A percentile compares a stretch with the other conserved stretches of the same genome.
Conservation (phyloP, 2,113 vertebrate species). For the Tupaia chinensis region DNA sequence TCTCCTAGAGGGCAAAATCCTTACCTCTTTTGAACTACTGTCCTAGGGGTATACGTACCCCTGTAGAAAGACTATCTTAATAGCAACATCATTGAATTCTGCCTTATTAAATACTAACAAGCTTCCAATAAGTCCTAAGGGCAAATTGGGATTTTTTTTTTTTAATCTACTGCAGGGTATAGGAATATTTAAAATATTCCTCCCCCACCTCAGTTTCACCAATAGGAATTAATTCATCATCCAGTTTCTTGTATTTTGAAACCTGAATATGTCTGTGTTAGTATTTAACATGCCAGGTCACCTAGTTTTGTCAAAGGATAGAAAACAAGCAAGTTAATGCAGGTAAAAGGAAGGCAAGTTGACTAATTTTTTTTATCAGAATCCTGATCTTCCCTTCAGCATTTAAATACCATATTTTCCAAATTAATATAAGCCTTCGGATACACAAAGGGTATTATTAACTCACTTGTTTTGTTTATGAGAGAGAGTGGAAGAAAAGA, state of each 20-base stretch:
- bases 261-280: not conserved
- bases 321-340: not conserved
- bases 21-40: not conserved
- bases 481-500: too few relatives aligned
- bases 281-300: not conserved
- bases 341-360: not conserved
- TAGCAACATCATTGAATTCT: not conserved
- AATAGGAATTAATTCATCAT: conserved; percentile 4
- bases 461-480: not conserved
- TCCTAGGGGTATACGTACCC: not conserved
- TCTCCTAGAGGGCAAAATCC: not conserved
- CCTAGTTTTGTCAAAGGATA: not conserved
- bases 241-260: not conserved
- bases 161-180: too few relatives aligned
- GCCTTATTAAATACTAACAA: not conserved
- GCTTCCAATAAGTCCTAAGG: not conserved
- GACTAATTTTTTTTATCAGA: not conserved
- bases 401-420: conserved; percentile 10
- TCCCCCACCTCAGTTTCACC: not conserved
- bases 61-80: not conserved
- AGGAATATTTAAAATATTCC: not conserved
- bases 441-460: not conserved
- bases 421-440: conserved; percentile 30
- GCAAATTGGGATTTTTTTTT: not conserved
- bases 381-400: not conserved